Conservation (phyloP, 1,140 invertebrate genomes). For the Drosophila neocordata region DNA sequence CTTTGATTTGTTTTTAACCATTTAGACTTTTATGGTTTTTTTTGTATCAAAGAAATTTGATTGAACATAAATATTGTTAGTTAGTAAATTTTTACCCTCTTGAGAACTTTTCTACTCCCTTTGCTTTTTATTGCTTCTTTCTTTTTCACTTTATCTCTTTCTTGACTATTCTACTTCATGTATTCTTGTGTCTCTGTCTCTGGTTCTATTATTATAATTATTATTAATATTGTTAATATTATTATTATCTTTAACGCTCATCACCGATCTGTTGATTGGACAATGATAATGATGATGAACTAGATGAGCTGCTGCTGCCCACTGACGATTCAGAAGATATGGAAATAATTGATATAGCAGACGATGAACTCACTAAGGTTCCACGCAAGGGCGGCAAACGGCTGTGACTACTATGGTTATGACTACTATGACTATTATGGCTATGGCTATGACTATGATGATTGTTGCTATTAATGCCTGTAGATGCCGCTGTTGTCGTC, state of each 20-base stretch:
- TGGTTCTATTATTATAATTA: slow-evolving; percentile 1
- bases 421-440: slow-evolving; percentile 9
- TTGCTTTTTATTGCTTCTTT: neutral
- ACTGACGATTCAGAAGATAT: slow-evolving; percentile 81
- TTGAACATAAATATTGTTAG: slow-evolving; percentile 1
- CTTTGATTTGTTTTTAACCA: slow-evolving; percentile 1
- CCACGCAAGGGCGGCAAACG: slow-evolving; percentile 59
- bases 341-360: slow-evolving; percentile 77
- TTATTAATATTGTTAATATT: neutral
- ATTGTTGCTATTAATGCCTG: slow-evolving; percentile 14
- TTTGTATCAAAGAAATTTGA: neutral
- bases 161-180: slow-evolving; percentile 6
- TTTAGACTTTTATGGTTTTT: slow-evolving; percentile 6
- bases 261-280: slow-evolving; percentile 43
- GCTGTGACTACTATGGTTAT: slow-evolving; percentile 27
- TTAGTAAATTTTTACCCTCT: neutral
- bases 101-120: neutral
- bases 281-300: slow-evolving; percentile 63
- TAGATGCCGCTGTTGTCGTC: neutral
- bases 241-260: slow-evolving; percentile 29
- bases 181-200: slow-evolving; percentile 21
- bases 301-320: slow-evolving; percentile 58
- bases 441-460: slow-evolving; percentile 10
- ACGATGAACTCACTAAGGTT: slow-evolving; percentile 69
- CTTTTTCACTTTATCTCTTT: slow-evolving; percentile 1